Percentiles rank a stretch among this genome's conserved stretches.
Evolutionary conservation across 2,113 vertebrate genomes (phyloP).

Genomic region (Budorcas taxicolor): DNA sequence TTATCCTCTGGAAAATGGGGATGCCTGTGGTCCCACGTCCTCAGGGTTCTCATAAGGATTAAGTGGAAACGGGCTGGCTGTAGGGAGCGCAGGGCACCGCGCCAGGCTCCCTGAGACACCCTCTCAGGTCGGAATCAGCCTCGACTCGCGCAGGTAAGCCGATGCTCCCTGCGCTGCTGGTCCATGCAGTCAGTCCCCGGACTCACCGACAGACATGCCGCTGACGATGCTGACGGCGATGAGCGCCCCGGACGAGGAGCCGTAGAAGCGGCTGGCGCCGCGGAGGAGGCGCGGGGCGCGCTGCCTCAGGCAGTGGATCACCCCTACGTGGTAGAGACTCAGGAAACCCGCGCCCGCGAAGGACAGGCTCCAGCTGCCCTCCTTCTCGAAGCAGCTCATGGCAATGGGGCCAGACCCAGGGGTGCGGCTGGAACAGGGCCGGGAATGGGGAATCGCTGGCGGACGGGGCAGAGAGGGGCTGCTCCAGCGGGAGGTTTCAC

Average conservation of each 20-base stretch:
- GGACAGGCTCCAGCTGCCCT: slow-evolving; percentile 87
- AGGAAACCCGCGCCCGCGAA: slow-evolving; percentile 90
- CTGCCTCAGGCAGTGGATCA: slow-evolving; percentile 85
- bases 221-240: slow-evolving; percentile 81
- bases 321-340: slow-evolving; percentile 91
- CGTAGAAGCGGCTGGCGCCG: slow-evolving; percentile 83
- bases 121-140: accelerated
- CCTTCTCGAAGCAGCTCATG: slow-evolving; percentile 73
- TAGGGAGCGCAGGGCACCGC: not conserved
- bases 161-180: accelerated
- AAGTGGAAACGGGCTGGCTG: accelerated
- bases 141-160: no score
- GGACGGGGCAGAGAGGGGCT: accelerated
- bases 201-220: slow-evolving; percentile 81
- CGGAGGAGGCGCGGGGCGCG: slow-evolving; percentile 83
- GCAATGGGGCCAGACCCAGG: accelerated
- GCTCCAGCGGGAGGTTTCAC: accelerated
- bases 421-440: accelerated
- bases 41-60: not conserved
- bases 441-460: accelerated
- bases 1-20: not conserved
- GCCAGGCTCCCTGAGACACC: not conserved
- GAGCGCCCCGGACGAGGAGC: slow-evolving; percentile 88
- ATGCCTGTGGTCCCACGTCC: accelerated
- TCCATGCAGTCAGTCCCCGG: accelerated